Evolutionary conservation across 2,797 vertebrate species (phyloP).

Genomic region (Miopithecus talapoin): DNA sequence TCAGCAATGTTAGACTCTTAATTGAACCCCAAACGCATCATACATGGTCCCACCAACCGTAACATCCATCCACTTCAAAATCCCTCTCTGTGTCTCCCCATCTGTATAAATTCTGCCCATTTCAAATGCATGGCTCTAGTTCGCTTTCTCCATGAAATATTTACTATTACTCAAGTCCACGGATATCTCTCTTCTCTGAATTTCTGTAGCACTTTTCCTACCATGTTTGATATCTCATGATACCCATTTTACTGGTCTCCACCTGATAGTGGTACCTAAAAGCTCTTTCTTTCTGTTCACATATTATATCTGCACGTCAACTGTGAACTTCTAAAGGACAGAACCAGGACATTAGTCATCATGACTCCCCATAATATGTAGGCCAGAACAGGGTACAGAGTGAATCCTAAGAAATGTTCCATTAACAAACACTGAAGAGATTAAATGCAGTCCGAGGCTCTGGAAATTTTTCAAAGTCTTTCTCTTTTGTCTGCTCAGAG

Average conservation of each 20-base stretch:
- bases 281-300: too few relatives aligned
- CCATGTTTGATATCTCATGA: neutral
- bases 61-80: neutral
- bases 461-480: too few relatives aligned
- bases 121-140: neutral
- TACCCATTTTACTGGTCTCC: neutral
- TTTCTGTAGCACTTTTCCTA: neutral
- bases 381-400: too few relatives aligned
- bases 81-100: neutral
- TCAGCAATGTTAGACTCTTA: neutral
- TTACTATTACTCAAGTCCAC: neutral
- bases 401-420: too few relatives aligned
- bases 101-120: neutral
- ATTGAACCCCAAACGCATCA: neutral
- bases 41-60: neutral
- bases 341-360: too few relatives aligned
- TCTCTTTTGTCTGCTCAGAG: too few relatives aligned
- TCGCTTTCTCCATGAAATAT: neutral
- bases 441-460: too few relatives aligned
- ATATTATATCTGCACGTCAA: too few relatives aligned
- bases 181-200: neutral
- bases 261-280: too few relatives aligned
- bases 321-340: too few relatives aligned
- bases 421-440: too few relatives aligned
- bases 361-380: too few relatives aligned